A percentile compares a stretch with the other conserved stretches of the same genome.
Conservation (phyloP, 2,797 vertebrate species). For the Danio choprae region DNA sequence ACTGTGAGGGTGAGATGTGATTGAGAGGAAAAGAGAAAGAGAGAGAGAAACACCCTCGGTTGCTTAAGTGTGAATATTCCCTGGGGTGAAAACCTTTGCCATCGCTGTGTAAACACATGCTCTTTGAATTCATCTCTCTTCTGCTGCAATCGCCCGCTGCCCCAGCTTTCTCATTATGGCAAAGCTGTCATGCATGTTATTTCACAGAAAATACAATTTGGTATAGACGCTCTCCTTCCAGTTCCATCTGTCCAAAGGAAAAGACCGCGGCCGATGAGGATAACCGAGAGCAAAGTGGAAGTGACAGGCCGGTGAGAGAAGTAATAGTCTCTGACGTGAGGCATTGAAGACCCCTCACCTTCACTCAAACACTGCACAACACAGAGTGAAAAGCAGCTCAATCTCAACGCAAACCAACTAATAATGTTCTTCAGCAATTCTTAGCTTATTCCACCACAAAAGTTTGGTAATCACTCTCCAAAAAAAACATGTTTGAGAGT, state of each 20-base stretch:
- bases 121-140: constrained; percentile 58
- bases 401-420: not conserved
- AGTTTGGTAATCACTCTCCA: constrained; percentile 1
- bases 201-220: constrained; percentile 73
- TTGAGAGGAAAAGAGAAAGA: not conserved
- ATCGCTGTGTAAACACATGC: constrained; percentile 53
- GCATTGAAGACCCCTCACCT: constrained; percentile 76
- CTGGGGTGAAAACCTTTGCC: constrained; percentile 38
- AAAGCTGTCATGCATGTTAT: constrained; percentile 68
- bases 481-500: not conserved
- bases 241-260: constrained; percentile 40
- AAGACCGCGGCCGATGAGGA: constrained; percentile 57
- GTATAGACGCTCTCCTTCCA: constrained; percentile 50
- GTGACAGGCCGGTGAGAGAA: constrained; percentile 72
- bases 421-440: constrained; percentile 4
- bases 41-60: not conserved
- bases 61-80: constrained; percentile 34
- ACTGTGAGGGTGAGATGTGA: constrained; percentile 18
- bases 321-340: constrained; percentile 76
- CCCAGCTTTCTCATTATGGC: constrained; percentile 65
- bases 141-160: constrained; percentile 33
- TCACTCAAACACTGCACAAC: constrained; percentile 67
- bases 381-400: constrained; percentile 56
- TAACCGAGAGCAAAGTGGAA: constrained; percentile 71
- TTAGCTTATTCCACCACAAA: not conserved